phyloP scores from a whole-genome alignment of 2,113 vertebrate genomes.

The Paramisgurnus dabryanus region DNA sequence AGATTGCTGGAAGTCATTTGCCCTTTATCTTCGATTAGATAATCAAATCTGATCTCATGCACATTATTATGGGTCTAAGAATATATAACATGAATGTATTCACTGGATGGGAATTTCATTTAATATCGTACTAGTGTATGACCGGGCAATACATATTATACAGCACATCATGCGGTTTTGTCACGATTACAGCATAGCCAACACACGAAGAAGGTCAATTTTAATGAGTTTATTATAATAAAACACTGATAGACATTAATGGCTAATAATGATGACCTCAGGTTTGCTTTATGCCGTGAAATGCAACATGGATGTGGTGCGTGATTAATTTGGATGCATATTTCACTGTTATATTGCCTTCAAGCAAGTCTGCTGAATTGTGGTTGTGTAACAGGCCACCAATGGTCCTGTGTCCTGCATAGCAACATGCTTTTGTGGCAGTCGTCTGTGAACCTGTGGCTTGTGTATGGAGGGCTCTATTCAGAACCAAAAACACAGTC shows the following conservation, averaged over 20 bases:
- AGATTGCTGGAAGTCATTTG: slow-evolving; percentile 69
- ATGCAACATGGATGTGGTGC: background rate
- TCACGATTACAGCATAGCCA: background rate
- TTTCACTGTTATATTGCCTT: background rate
- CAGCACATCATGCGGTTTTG: slow-evolving; percentile 2
- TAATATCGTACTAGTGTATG: slow-evolving; percentile 43
- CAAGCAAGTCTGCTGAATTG: background rate
- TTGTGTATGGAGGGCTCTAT: slow-evolving; percentile 8
- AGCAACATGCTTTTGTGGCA: background rate
- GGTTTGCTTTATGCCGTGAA: background rate
- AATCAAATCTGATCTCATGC: slow-evolving; percentile 57
- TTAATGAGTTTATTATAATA: background rate
- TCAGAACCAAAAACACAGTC: slow-evolving; percentile 24
- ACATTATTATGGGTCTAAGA: slow-evolving; percentile 54
- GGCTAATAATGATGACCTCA: background rate
- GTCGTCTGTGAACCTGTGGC: background rate
- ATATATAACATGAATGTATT: slow-evolving; percentile 49
- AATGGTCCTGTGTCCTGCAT: background rate
- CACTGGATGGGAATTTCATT: slow-evolving; percentile 64
- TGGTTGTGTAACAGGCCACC: background rate
- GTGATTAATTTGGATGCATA: background rate
- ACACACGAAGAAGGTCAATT: background rate
- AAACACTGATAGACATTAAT: background rate
- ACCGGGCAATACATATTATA: background rate
- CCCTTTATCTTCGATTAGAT: slow-evolving; percentile 61